A percentile compares a stretch with the other conserved stretches of the same genome.
Conservation (phyloP, 2,113 vertebrate genomes). For the Speoplatyrhinus poulsoni region DNA sequence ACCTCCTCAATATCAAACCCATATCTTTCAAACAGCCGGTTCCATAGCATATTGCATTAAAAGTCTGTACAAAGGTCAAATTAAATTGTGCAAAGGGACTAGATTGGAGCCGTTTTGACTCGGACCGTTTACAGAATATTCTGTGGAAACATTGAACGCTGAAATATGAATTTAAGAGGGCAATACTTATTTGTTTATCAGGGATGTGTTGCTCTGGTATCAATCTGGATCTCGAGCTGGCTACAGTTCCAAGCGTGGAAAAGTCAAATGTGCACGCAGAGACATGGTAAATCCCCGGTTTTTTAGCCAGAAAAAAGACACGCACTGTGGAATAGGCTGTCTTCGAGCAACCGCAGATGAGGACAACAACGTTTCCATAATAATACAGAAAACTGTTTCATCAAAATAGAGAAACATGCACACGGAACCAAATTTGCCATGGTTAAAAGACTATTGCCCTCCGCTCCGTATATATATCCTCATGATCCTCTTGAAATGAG, state of each 20-base stretch:
- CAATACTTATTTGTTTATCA: conserved; percentile 8
- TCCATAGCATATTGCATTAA: too few species aligned
- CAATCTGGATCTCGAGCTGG: conserved; percentile 19
- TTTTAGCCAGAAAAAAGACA: conserved; percentile 43
- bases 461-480: background rate
- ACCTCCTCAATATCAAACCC: conserved; percentile 7
- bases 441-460: conserved; percentile 8
- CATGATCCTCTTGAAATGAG: background rate
- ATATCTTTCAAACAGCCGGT: background rate
- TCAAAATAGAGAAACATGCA: conserved; percentile 2
- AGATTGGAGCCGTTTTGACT: background rate
- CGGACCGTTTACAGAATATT: too few species aligned
- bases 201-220: conserved; percentile 41
- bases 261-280: conserved; percentile 31
- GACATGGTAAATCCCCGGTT: conserved; percentile 8
- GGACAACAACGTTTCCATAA: conserved; percentile 2
- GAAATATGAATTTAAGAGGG: too few species aligned
- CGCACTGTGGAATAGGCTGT: conserved; percentile 22
- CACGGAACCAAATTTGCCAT: conserved; percentile 1
- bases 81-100: conserved; percentile 10
- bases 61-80: background rate
- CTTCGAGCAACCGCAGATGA: conserved; percentile 24
- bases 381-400: conserved; percentile 4
- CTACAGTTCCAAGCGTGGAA: conserved; percentile 10
- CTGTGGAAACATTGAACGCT: background rate